Base-by-base conservation (phyloP, 2,113 vertebrate genomes). In the Hyaena hyaena region DNA sequence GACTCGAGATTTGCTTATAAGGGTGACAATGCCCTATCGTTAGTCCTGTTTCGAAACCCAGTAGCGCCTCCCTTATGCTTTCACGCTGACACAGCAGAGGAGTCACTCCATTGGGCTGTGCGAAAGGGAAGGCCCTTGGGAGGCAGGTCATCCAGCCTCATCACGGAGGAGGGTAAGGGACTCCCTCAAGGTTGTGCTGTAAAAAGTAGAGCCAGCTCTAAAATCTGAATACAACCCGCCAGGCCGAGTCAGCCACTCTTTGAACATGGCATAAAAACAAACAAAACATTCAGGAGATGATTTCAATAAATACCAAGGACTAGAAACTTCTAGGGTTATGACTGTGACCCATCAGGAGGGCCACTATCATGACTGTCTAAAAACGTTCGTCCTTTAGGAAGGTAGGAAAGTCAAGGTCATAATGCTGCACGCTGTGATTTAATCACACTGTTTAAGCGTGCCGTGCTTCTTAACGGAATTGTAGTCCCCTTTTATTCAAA, bases 401-500 rank as follows among this genome's bases (percentile, higher is more conserved):
- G 66, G 58, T 63, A n/a, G 65, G 15, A 71, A 50, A 58, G n/a
- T 79, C 66, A 79, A 81, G 43, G n/a, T 53, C 19, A n/a, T 14
- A 61, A 19, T 19, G 61, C 3, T 14, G 16, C 5, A 15, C 2
- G 1, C 28, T 53, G n/a, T 26, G 7, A 58, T 58, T 83, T 39
- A 73, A 80, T 48, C 43, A 10, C 4, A 23, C 10, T 23, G 43
- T 26, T 86, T 79, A 15, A 9, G 12, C 7, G 9, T 35, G 24
- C n/a, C 17, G 7, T 4, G 23, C 24, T 53, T 55, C 83, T 65
- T 69, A 33, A 26, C 5, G 45, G 26, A 61, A 65, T 69, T 88
- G 86, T 71, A 89, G 39, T 61, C 45, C 2, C 33, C 48, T 94
- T 94, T 71, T 61, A 68, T 74, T 95, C 55, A 93, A 91, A 85